phyloP scores from a whole-genome alignment of 2,113 vertebrate species.

The Tragulus kanchil region DNA sequence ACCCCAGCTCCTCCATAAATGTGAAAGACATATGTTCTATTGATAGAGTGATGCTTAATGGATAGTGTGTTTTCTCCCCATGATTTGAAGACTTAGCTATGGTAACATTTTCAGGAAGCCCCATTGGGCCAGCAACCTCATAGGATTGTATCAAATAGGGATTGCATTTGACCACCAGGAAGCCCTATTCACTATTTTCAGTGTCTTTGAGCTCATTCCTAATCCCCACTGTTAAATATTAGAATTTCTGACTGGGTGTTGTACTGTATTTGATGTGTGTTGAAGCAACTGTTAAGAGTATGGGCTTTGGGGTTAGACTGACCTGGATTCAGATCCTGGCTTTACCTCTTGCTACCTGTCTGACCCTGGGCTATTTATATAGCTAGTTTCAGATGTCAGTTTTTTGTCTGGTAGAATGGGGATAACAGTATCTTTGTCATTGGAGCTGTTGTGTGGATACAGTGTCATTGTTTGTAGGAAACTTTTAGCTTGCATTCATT shows the following conservation, averaged over 20 bases:
- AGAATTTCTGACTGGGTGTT: background rate
- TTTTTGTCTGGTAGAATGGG: background rate
- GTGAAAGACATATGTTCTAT: background rate
- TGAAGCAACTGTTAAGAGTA: background rate
- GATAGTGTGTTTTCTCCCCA: background rate
- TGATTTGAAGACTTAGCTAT: background rate
- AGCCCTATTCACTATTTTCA: no score
- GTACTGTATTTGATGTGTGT: background rate
- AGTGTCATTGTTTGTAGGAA: background rate
- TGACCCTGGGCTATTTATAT: background rate
- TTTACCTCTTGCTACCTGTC: background rate
- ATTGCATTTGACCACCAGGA: no score
- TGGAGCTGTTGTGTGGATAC: background rate
- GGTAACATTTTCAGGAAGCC: background rate
- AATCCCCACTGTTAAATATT: background rate
- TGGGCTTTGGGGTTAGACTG: background rate
- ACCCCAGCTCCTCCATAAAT: background rate
- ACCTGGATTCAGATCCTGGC: background rate
- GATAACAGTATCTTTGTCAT: background rate
- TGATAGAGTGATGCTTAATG: background rate
- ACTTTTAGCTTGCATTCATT: background rate
- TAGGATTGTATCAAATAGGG: background rate
- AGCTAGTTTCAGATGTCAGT: background rate
- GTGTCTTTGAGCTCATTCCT: no score
- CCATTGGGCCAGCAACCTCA: background rate